Evolutionary conservation across 2,797 vertebrate genomes (phyloP), one percentile per base, ranked within the genome.

Genomic region (Poecilia gillii): DNA sequence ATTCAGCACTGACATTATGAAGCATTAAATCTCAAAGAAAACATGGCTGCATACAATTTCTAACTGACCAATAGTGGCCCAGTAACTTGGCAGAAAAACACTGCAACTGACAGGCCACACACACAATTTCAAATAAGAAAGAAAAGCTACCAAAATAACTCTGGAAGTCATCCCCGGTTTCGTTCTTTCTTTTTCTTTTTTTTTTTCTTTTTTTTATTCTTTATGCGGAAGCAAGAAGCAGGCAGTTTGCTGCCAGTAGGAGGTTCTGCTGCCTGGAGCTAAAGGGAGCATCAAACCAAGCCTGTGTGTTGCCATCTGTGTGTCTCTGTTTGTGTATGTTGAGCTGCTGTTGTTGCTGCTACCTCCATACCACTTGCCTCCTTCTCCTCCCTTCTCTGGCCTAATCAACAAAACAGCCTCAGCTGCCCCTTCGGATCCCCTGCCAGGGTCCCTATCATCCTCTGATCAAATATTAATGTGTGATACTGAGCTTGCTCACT

Each of bases 391-490:
- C 95, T 96, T 96, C 96, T 94, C 95, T 94, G 95, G 96, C 96
- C 97, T 97, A 97, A 98, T 98, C 97, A 97, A 94, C 96, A 96
- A 94, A 97, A 95, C 97, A 97, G 97, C 96, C 97, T 96, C 97
- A 98, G 97, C 97, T 97, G 97, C 97, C 97, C 94, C 97, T 96
- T 97, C 96, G 97, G 97, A 97, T 96, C 97, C 97, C 97, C 97
- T 97, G 97, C 97, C 97, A 98, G 96, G 96, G 97, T 96, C 97
- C 96, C 97, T 98, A 98, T 98, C 98, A 98, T 98, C 97, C 98
- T 98, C 98, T 98, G 98, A 99, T 99, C 98, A 99, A 99, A 99
- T 99, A 99, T 99, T 99, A 99, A 99, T 99, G 98, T 97, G 97
- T 97, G 97, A 98, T 98, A 98, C 97, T 97, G 97, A 97, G 97